Evolutionary conservation across 2,113 vertebrate species (phyloP).

Genomic region (Gymnocephalus cernua): DNA sequence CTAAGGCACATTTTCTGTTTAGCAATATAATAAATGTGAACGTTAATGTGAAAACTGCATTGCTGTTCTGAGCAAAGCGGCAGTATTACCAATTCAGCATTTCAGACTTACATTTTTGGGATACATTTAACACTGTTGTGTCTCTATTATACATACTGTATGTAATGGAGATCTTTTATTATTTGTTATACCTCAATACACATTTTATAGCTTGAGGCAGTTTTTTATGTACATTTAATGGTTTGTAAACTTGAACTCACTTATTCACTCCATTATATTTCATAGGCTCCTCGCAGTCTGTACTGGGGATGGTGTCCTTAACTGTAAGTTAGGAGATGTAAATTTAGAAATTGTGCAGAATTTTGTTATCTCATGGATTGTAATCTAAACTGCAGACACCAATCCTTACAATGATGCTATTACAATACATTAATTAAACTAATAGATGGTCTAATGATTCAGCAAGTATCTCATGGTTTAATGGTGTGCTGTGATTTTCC

Average conservation of each 20-base stretch:
- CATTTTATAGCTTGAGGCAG: neutral
- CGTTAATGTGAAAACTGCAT: neutral
- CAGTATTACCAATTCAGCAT: neutral
- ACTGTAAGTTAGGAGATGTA: neutral
- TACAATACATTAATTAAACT: constrained; percentile 60
- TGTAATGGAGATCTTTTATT: constrained; percentile 1
- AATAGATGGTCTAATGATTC: constrained; percentile 63
- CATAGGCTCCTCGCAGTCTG: neutral
- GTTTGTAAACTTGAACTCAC: constrained; percentile 8
- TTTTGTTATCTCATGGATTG: constrained; percentile 14
- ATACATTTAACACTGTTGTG: neutral
- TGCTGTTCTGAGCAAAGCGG: neutral
- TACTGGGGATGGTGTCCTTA: neutral
- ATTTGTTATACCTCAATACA: constrained; percentile 18
- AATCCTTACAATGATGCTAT: constrained; percentile 21
- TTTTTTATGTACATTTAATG: constrained; percentile 17
- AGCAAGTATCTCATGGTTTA: constrained; percentile 50
- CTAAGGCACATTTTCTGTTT: neutral
- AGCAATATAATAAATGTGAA: neutral
- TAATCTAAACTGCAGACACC: constrained; percentile 25
- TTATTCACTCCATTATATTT: constrained; percentile 5
- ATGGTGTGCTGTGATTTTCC: constrained; percentile 52
- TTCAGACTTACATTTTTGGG: neutral
- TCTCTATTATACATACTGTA: constrained; percentile 3
- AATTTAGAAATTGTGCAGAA: neutral